phyloP scores from a whole-genome alignment of 2,113 vertebrate genomes.

The Psettodes erumei region DNA sequence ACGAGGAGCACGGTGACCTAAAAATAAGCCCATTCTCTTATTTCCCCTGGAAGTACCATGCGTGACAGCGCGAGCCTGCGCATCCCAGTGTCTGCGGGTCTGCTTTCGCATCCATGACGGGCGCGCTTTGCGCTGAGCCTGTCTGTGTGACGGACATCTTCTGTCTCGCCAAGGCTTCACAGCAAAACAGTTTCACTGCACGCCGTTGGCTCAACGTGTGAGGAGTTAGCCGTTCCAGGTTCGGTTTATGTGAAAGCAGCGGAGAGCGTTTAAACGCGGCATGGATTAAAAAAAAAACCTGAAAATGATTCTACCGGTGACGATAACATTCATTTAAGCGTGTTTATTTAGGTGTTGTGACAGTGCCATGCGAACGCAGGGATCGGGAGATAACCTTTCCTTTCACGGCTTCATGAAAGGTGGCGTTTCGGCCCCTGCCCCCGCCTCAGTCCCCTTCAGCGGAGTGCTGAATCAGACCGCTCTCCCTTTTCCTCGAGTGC shows the following conservation, averaged over 20 bases:
- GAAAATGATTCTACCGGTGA: not conserved
- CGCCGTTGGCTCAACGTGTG: constrained; percentile 7
- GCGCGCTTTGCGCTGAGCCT: no score
- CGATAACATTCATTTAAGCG: not conserved
- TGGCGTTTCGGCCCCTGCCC: constrained; percentile 25
- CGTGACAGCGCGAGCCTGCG: constrained; percentile 13
- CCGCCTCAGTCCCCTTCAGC: constrained; percentile 39
- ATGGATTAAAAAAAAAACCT: not conserved
- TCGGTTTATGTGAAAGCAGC: not conserved
- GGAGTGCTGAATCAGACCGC: constrained; percentile 76
- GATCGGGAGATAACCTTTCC: constrained; percentile 51
- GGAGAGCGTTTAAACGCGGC: not conserved
- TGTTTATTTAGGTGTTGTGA: not conserved
- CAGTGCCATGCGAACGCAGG: constrained; percentile 3
- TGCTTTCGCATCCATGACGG: constrained; percentile 23
- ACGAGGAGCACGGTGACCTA: constrained; percentile 42
- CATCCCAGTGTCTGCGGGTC: not conserved
- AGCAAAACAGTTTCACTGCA: constrained; percentile 29
- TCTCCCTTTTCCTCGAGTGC: constrained; percentile 60
- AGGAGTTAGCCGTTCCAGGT: not conserved
- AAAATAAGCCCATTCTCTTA: constrained; percentile 53
- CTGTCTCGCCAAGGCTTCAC: constrained; percentile 40
- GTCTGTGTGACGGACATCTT: no score
- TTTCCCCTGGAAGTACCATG: constrained; percentile 76
- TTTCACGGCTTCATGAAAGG: constrained; percentile 61